Evolutionary conservation across 2,888 invertebrate genomes (phyloP).

Genomic region (Drosophila cracens): DNA sequence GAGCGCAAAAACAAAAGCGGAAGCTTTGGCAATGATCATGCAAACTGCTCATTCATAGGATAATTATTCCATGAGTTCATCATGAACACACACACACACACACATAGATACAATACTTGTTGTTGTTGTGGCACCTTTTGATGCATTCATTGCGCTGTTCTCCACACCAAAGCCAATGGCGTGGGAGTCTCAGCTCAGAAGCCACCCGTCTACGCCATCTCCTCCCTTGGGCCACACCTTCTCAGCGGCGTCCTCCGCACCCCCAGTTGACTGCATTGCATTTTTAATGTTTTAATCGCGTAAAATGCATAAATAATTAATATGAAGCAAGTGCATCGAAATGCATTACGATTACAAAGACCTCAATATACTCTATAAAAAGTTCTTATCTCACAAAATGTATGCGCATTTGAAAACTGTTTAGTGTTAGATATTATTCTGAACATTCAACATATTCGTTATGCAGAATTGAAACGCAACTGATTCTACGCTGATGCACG

Average conservation of each 20-base stretch:
- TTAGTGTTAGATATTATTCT: background rate
- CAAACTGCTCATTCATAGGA: conserved; percentile 82
- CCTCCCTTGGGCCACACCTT: background rate
- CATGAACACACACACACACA: conserved; percentile 37
- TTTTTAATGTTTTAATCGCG: conserved; percentile 75
- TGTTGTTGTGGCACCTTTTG: conserved; percentile 56
- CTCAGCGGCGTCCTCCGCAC: conserved; percentile 7
- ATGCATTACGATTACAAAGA: conserved; percentile 17
- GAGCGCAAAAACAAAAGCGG: conserved; percentile 78
- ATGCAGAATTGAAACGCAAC: background rate
- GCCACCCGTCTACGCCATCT: background rate
- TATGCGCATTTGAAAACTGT: background rate
- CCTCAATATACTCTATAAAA: conserved; percentile 12
- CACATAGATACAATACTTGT: conserved; percentile 7
- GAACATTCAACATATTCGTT: background rate
- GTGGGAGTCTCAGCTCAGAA: conserved; percentile 62
- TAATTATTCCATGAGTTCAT: conserved; percentile 82
- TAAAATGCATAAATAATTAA: conserved; percentile 71
- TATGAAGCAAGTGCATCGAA: conserved; percentile 44
- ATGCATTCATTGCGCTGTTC: conserved; percentile 66
- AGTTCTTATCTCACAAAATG: background rate
- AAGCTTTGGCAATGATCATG: conserved; percentile 81
- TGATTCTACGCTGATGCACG: background rate
- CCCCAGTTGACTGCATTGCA: conserved; percentile 57
- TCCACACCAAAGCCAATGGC: conserved; percentile 67